Base-by-base conservation (phyloP, 1,140 invertebrate genomes). In the Papilio glaucus region DNA sequence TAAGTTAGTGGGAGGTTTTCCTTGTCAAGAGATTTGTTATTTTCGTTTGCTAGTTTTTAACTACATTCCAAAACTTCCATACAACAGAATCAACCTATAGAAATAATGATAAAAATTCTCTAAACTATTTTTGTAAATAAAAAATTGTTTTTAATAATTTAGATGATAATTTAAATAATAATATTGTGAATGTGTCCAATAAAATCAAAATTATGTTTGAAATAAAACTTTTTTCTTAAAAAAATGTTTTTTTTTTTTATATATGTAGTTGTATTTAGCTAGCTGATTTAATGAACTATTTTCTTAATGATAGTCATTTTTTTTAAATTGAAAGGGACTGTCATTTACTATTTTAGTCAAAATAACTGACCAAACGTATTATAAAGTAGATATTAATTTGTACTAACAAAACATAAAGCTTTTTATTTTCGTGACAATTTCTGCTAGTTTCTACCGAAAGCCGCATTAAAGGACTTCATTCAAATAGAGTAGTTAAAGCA, bases 181-280 rank as follows among this genome's bases (percentile, higher is more conserved):
- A 37, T 39, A 24, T 24, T 39, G 69, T 39, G 29, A 24, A 45
- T 8, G 65, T 49, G 45, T 49, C 15, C 15, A 49, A 9, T 18
- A 49, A 21, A 21, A 15, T 39, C 29, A 67, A 42, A 68, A 68
- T 26, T 38, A 68, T 38, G 41, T 26, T 68, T 68, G 39, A 68
- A 77, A 71, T 74, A 77, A 77, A 77, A 60, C 71, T 71, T 74
- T 73, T 77, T 77, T 21, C 21, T 74, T 37, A 29, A 67, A 67
- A 67, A 65, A 72, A 21, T 8, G 0, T 5, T 10, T 13, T n/a
- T 41, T 68, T 68, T 37, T 26, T 68, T 68, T 21, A n/a, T n/a
- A n/a, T n/a, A n/a, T n/a, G n/a, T 65, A 18, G 24, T 67, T 41
- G 8, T 7, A 67, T 41, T 67, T 24, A 49, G 45, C 7, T 49